These are phyloP conservation scores for Sarcophaga variegata DNA, from an alignment of 2,888 invertebrate species.

Conservation along the genomic window DNA sequence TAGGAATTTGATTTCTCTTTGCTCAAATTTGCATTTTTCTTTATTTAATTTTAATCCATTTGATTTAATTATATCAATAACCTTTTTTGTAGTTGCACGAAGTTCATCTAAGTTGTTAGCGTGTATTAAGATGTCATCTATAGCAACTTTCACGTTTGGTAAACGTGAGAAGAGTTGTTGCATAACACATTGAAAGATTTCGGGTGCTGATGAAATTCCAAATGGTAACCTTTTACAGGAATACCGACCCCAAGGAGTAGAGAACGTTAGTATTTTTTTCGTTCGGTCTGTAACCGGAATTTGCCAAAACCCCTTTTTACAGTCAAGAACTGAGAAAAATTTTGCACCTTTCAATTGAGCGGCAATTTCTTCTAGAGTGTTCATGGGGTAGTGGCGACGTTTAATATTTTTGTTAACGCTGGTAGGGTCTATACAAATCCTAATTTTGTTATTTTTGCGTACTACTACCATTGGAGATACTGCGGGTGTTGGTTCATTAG, in stretches of 20 bases:
- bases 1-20: conserved; percentile 54
- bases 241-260: conserved; percentile 67
- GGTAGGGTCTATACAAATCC: conserved; percentile 59
- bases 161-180: conserved; percentile 55
- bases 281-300: conserved; percentile 63
- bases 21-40: conserved; percentile 68
- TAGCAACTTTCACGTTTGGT: conserved; percentile 66
- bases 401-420: conserved; percentile 45
- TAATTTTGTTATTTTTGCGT: conserved; percentile 45
- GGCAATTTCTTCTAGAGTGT: conserved; percentile 49
- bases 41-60: conserved; percentile 70
- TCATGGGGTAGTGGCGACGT: conserved; percentile 57
- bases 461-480: conserved; percentile 64
- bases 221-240: conserved; percentile 57
- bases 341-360: conserved; percentile 21
- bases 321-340: conserved; percentile 60
- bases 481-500: conserved; percentile 65
- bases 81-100: conserved; percentile 52
- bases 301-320: conserved; percentile 69
- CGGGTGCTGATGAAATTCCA: conserved; percentile 68
- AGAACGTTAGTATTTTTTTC: conserved; percentile 57
- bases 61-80: conserved; percentile 53
- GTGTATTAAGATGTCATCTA: conserved; percentile 73
- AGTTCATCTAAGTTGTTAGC: conserved; percentile 64
- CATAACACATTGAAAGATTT: conserved; percentile 72